These are phyloP conservation scores for Panagrolaimus sp. DNA, from an alignment of 1,140 invertebrate genomes.

Conservation along the genomic window DNA sequence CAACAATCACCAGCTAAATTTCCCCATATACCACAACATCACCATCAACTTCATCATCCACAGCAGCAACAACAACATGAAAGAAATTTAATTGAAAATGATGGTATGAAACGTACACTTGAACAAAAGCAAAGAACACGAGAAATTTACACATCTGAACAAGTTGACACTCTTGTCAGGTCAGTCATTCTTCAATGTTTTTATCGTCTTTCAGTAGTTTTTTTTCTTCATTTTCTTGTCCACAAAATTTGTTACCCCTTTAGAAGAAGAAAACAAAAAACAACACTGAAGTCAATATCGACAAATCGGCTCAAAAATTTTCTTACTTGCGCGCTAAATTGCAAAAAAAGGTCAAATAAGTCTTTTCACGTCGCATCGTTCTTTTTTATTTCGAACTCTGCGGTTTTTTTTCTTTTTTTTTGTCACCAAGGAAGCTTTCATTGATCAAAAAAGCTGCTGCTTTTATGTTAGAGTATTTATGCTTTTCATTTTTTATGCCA, in stretches of 20 bases:
- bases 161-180: slow-evolving; percentile 14
- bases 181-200: neutral
- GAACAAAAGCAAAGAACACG: slow-evolving; percentile 3
- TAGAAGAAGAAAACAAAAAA: neutral
- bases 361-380: slow-evolving; percentile 1
- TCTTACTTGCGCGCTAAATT: slow-evolving; percentile 2
- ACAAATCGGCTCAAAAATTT: slow-evolving; percentile 1
- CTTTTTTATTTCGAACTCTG: neutral
- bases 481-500: no score
- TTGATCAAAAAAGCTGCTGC: no score
- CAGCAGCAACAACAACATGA: no score
- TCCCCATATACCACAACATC: neutral
- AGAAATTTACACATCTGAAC: slow-evolving; percentile 11
- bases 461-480: no score
- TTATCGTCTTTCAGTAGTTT: neutral
- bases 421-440: no score
- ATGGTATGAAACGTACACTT: neutral
- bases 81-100: neutral
- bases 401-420: no score
- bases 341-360: slow-evolving; percentile 10
- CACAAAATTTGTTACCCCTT: slow-evolving; percentile 10
- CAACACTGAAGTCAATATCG: slow-evolving; percentile 10
- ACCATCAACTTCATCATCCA: no score
- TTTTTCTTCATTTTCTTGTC: neutral
- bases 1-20: neutral